Evolutionary conservation across 2,888 invertebrate genomes (phyloP), one percentile per base, ranked within the genome.

Genomic region (Oligia latruncula): DNA sequence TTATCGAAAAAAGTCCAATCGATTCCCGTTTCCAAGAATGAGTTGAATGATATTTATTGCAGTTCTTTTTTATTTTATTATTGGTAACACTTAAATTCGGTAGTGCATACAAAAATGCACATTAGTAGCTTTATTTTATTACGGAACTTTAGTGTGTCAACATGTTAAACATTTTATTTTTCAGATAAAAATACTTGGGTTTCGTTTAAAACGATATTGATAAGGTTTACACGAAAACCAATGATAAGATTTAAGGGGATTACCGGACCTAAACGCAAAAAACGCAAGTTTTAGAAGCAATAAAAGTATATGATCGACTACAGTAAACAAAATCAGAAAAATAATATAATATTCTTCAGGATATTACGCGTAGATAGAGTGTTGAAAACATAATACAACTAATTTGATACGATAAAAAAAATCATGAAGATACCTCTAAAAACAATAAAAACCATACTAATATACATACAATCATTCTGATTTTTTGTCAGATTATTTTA

Each of bases 61-160:
- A 52, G 71, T 20, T 62, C 60, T 77, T 77, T 79, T 67, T 78
- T 40, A 65, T 81, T 75, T 84, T 83, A 52, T 71, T 84, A 70
- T 75, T 75, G 84, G 74, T 71, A 60, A 82, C 77, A 82, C 80
- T 80, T 70, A 81, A 82, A 83, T 81, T 68, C 83, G 76, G 87
- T 88, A 87, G 85, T 85, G 71, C 66, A 76, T 72, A 72, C 74
- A 78, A 77, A 74, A 67, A 79, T 65, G 64, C 35, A 65, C 75
- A 87, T 84, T 80, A 80, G 73, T 81, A 77, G 62, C 15, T 72
- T 88, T 55, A 88, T 81, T 87, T 88, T 88, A 88, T 87, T 84
- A 72, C 35, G 49, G 43, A 52, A 65, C 60, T 81, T 74, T 65
- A 77, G 71, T 85, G 40, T 78, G 81, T 74, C 76, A 80, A 82